Evolutionary conservation across 2,797 vertebrate genomes (phyloP).

Genomic region (Pteropus rufus): DNA sequence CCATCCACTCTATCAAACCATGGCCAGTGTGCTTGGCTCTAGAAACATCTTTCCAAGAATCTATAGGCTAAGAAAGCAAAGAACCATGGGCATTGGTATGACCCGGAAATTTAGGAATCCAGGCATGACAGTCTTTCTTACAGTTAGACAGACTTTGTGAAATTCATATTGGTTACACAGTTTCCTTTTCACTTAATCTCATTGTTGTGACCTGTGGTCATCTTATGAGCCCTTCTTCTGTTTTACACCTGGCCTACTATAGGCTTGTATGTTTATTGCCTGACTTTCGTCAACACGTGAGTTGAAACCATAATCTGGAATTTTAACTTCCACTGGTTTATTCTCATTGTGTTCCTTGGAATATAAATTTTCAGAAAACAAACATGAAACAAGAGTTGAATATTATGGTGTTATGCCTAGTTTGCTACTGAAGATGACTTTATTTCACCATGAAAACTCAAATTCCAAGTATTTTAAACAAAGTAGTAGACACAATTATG

Average conservation of each 20-base stretch:
- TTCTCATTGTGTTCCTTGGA: neutral
- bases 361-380: neutral
- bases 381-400: neutral
- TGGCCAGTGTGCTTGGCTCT: neutral
- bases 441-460: neutral
- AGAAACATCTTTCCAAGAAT: neutral
- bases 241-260: neutral
- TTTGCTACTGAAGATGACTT: neutral
- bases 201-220: neutral
- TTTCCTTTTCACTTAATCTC: neutral
- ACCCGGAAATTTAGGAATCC: neutral
- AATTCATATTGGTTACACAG: neutral
- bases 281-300: neutral
- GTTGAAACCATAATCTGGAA: neutral
- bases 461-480: slow-evolving; percentile 20
- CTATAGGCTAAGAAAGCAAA: neutral
- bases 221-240: neutral
- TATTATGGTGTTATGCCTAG: neutral
- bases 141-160: neutral
- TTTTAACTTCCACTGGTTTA: neutral
- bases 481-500: neutral
- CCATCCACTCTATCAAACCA: neutral
- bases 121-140: neutral
- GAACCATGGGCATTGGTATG: neutral
- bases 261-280: neutral